phyloP scores from a whole-genome alignment of 2,797 vertebrate species.

The Manis pentadactyla region DNA sequence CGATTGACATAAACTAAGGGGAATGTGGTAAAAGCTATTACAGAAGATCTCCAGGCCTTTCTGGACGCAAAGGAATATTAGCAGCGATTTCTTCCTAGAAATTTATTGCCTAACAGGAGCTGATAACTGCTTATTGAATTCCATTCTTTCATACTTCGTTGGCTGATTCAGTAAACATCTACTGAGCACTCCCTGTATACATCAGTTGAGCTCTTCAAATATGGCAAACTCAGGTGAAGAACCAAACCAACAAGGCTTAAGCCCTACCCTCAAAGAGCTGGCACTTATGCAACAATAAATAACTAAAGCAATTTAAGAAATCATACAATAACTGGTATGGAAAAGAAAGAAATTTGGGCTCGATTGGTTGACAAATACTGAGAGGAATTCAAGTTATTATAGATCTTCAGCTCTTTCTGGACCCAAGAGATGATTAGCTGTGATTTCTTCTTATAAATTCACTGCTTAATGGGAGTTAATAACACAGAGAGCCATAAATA shows the following conservation, averaged over 20 bases:
- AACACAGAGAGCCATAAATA: not conserved
- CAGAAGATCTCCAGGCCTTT: not conserved
- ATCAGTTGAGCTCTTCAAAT: not conserved
- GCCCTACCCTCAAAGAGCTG: not conserved
- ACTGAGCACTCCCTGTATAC: not conserved
- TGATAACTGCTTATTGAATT: not conserved
- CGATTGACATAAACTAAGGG: not conserved
- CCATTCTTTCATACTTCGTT: not conserved
- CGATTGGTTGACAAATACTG: not conserved
- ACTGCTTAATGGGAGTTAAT: not conserved
- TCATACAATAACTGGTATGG: not conserved
- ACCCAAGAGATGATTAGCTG: not conserved
- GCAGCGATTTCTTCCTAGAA: not conserved
- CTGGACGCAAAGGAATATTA: not conserved
- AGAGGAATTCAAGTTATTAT: not conserved
- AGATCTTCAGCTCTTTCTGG: not conserved
- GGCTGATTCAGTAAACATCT: not conserved
- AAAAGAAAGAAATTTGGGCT: not conserved
- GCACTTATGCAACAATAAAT: not conserved
- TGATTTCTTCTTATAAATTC: not conserved
- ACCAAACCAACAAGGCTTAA: not conserved
- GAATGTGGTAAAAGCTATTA: not conserved
- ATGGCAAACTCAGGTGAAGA: not conserved
- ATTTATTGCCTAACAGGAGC: not conserved
- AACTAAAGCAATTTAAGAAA: not conserved